A percentile compares a stretch with the other conserved stretches of the same genome.
These are phyloP conservation scores for Galeopterus variegatus DNA, from an alignment of 2,113 vertebrate species.

Conservation along the genomic window DNA sequence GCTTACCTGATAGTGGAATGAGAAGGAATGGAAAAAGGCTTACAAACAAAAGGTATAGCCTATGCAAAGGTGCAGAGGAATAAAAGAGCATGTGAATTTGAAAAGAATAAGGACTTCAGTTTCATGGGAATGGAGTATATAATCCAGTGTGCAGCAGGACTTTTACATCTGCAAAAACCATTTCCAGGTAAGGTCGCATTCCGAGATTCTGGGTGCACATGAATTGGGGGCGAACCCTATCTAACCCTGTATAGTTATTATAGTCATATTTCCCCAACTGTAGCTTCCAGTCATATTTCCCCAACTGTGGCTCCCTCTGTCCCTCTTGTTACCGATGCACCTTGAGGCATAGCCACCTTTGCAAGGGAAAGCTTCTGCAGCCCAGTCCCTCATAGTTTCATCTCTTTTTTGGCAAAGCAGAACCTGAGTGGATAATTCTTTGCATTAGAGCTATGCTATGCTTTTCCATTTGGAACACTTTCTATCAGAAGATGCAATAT, in stretches of 20 bases:
- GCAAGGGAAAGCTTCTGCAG: background rate
- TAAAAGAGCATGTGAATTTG: background rate
- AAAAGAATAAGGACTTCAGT: background rate
- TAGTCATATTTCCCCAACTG: background rate
- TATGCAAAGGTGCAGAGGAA: background rate
- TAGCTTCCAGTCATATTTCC: background rate
- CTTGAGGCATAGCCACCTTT: background rate
- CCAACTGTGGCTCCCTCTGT: background rate
- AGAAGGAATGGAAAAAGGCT: background rate
- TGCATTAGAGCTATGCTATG: background rate
- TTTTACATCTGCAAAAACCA: background rate
- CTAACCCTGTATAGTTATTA: background rate
- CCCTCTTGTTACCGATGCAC: background rate
- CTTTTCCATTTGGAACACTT: constrained; percentile 50
- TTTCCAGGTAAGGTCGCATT: background rate
- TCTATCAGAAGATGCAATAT: constrained; percentile 21
- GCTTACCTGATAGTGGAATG: background rate
- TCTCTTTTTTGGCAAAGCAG: background rate
- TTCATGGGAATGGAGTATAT: background rate
- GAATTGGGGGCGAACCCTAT: background rate
- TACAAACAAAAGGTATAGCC: background rate
- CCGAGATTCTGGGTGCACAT: background rate
- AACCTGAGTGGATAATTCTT: background rate
- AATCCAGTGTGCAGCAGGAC: background rate
- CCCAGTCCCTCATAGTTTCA: background rate